These are phyloP conservation scores for Bradysia coprophila DNA, from an alignment of 1,140 invertebrate species.

Conservation along the genomic window DNA sequence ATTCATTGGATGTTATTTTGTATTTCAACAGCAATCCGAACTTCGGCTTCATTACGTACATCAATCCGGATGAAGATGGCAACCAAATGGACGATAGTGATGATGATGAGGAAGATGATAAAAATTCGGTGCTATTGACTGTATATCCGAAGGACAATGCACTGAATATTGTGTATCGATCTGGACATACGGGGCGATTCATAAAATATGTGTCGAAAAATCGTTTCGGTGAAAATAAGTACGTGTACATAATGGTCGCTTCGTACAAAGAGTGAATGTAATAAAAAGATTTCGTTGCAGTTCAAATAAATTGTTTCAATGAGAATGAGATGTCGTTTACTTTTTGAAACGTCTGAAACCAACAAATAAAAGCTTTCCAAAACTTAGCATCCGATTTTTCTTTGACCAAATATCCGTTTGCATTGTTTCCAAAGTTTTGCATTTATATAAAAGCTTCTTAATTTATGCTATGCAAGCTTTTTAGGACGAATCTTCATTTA, in stretches of 20 bases:
- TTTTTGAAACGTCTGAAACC: too few relatives aligned
- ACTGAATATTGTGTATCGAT: conserved; percentile 45
- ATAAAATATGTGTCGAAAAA: conserved; percentile 35
- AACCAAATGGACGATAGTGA: conserved; percentile 10
- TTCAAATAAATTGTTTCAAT: too few relatives aligned
- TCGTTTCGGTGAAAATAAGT: conserved; percentile 15
- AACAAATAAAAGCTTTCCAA: too few relatives aligned
- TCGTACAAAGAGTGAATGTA: conserved; percentile 18
- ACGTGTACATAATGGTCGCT: conserved; percentile 20
- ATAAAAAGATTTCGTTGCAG: too few relatives aligned
- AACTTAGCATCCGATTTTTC: too few relatives aligned
- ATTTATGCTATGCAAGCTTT: too few relatives aligned
- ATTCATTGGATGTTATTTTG: conserved; percentile 33
- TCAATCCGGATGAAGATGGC: conserved; percentile 8
- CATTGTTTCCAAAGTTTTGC: too few relatives aligned
- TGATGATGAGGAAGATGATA: conserved; percentile 8
- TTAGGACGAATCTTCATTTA: too few relatives aligned
- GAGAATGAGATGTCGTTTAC: too few relatives aligned
- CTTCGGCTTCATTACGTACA: conserved; percentile 28
- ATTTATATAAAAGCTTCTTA: too few relatives aligned
- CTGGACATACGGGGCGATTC: conserved; percentile 35
- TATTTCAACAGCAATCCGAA: conserved; percentile 29
- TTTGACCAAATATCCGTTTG: too few relatives aligned
- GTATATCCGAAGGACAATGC: conserved; percentile 37
- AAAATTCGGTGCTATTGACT: conserved; percentile 21